These are phyloP conservation scores for Creontiades dilutus DNA, from an alignment of 2,888 invertebrate species.

Conservation along the genomic window DNA sequence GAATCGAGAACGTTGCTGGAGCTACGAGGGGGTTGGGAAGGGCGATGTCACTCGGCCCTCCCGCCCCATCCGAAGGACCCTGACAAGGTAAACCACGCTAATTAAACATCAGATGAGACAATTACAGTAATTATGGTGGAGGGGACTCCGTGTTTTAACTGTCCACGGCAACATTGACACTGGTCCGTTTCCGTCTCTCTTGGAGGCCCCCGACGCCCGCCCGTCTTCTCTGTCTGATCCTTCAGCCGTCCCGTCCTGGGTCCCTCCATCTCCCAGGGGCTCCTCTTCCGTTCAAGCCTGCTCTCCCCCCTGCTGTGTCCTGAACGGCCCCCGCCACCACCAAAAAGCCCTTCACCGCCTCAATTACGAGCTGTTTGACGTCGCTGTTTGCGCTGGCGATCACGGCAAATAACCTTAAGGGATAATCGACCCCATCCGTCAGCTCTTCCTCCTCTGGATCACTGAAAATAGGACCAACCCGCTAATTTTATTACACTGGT, in stretches of 20 bases:
- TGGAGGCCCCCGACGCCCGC: neutral
- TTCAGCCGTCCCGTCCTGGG: neutral
- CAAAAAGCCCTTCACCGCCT: constrained; percentile 43
- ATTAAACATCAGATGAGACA: constrained; percentile 70
- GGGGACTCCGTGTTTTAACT: constrained; percentile 65
- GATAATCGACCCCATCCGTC: constrained; percentile 56
- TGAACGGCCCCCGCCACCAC: neutral
- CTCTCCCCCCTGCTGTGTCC: too few species aligned
- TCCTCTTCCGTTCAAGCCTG: neutral
- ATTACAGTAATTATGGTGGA: constrained; percentile 70
- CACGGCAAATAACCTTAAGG: constrained; percentile 63
- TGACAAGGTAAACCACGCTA: constrained; percentile 68
- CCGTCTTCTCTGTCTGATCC: neutral
- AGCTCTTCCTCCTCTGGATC: neutral
- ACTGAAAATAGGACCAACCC: too few species aligned
- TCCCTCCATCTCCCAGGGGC: constrained; percentile 5
- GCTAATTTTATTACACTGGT: too few species aligned
- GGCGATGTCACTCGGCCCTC: neutral
- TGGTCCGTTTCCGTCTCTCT: constrained; percentile 23
- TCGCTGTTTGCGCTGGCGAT: constrained; percentile 64
- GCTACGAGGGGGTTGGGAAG: neutral
- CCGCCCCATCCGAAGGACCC: neutral
- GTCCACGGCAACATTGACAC: constrained; percentile 65
- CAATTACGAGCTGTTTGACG: constrained; percentile 65
- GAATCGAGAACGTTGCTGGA: too few species aligned